A percentile compares a stretch with the other conserved stretches of the same genome.
Conservation (phyloP, 2,797 vertebrate species). For the Schizothorax lantsangensis region DNA sequence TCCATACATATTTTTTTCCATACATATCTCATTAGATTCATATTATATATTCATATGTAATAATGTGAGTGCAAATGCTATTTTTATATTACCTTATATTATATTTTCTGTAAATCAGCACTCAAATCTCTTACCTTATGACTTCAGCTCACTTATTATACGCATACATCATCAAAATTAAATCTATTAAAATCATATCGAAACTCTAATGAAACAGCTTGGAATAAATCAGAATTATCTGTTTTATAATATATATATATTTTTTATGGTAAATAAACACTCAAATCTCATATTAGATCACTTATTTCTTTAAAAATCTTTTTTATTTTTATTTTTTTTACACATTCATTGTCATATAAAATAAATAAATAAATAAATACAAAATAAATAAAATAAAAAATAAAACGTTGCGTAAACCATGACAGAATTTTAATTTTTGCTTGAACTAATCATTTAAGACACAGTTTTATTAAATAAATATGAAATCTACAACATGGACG, state of each 20-base stretch:
- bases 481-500: neutral
- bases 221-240: neutral
- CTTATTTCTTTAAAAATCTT: neutral
- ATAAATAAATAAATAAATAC: neutral
- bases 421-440: neutral
- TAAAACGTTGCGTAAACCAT: neutral
- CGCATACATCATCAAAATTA: neutral
- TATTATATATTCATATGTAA: too few relatives aligned
- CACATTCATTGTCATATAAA: neutral
- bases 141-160: neutral
- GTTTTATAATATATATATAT: neutral
- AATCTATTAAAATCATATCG: neutral
- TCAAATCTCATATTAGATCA: neutral
- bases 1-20: neutral
- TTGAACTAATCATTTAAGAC: conserved; percentile 6
- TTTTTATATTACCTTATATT: neutral
- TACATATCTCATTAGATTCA: neutral
- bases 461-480: neutral
- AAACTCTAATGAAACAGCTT: neutral
- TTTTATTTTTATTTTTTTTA: neutral
- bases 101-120: neutral
- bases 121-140: neutral
- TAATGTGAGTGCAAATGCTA: neutral
- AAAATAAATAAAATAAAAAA: neutral
- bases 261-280: neutral